Base-by-base conservation (phyloP, 1,140 invertebrate genomes). In the Drosophila tani region DNA sequence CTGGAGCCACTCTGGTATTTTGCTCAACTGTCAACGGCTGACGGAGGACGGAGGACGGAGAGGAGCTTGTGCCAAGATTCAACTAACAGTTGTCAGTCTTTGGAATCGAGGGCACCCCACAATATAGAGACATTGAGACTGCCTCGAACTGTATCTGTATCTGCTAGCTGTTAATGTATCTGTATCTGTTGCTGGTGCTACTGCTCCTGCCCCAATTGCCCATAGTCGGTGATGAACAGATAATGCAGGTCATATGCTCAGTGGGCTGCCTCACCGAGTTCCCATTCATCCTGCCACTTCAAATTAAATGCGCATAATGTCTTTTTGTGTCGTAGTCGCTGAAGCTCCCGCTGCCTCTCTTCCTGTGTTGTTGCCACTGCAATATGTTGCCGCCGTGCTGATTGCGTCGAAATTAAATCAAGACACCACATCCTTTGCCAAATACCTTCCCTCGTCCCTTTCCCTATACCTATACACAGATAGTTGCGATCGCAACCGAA, bases 401-500 rank as follows among this genome's bases (percentile, higher is more conserved):
- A 65, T 75, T 70, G 69, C 62, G 69, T 32, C 24, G 79, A 76
- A 86, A 85, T 85, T 86, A 86, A 85, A 85, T 86, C 69, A 82
- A 57, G 64, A 46, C 79, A 75, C 64, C 73, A 57, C 50, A 56
- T 47, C 51, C 19, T 40, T 53, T 62, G 27, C 29, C 27, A 63
- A 35, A 63, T 56, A 56, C 53, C 53, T 24, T 11, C 12, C 5
- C 29, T 8, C 29, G n/a, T 15, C 4, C 32, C 14, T 5, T 3
- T 1, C 1, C 17, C 21, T 24, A 4, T 24, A 24, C 21, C 17
- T 29, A 29, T 7, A 29, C 32, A 57, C 43, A n/a, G 62, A 29
- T 78, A 81, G 56, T 62, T 79, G 75, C 70, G 66, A 82, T 80
- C 80, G 82, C 77, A 87, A 87, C 79, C 79, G 69, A 76, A 87